Conservation (phyloP, 2,888 invertebrate genomes). For the Phengaris alcon region DNA sequence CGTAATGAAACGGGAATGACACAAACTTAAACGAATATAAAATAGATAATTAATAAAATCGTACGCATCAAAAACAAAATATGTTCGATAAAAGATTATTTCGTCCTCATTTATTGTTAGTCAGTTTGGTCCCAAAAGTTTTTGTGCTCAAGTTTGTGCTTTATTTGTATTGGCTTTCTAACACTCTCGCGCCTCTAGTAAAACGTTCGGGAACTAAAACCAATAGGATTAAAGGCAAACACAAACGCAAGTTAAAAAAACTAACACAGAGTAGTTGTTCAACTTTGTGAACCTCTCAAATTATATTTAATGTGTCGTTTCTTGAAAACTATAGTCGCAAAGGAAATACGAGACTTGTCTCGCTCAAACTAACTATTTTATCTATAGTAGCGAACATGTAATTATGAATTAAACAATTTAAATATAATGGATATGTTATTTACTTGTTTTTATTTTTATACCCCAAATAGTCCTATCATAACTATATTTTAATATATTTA, state of each 20-base stretch:
- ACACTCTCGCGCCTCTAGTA: neutral
- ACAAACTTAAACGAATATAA: neutral
- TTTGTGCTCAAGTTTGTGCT: neutral
- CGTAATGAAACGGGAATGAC: neutral
- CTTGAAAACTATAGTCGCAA: neutral
- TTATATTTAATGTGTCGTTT: conserved; percentile 1
- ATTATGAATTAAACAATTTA: conserved; percentile 4
- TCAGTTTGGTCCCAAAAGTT: neutral
- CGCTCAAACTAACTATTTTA: conserved; percentile 31
- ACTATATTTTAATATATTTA: too few species aligned
- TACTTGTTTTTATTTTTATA: neutral
- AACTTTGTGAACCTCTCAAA: neutral
- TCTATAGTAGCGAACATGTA: conserved; percentile 25
- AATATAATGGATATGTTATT: conserved; percentile 10
- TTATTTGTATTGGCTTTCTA: neutral
- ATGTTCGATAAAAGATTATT: neutral
- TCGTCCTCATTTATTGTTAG: neutral
- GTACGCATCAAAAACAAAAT: neutral
- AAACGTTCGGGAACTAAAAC: neutral
- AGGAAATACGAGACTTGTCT: conserved; percentile 1
- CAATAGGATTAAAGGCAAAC: neutral
- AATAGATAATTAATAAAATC: neutral
- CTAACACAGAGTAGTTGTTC: too few species aligned
- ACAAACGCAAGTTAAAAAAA: neutral
- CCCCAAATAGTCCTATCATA: neutral